Evolutionary conservation across 2,113 vertebrate genomes (phyloP).

Genomic region (Ammodytes marinus): DNA sequence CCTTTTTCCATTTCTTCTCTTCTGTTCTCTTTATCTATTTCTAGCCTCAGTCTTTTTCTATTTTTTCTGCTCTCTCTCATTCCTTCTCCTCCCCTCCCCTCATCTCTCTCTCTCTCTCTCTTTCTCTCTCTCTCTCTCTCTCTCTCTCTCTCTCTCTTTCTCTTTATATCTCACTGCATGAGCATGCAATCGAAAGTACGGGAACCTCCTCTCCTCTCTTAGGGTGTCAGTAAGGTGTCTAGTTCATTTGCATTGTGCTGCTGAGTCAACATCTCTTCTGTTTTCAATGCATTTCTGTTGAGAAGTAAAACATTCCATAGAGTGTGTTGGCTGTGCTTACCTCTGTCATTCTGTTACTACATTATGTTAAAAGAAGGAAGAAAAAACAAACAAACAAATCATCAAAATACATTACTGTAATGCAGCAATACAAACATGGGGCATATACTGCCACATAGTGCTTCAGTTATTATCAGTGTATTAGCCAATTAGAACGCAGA

Average conservation of each 20-base stretch:
- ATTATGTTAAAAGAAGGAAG: not conserved
- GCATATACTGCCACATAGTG: not conserved
- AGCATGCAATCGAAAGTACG: constrained; percentile 44
- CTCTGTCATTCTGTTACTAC: not conserved
- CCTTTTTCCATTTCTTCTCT: constrained; percentile 7
- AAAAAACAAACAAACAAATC: not conserved
- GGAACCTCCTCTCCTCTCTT: constrained; percentile 48
- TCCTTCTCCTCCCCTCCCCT: not conserved
- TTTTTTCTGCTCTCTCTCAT: not conserved
- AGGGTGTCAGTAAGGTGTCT: not conserved
- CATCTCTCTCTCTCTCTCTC: not conserved
- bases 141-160: not conserved
- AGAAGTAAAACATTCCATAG: not conserved
- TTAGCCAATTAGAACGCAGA: constrained; percentile 42
- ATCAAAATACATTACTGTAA: too few relatives aligned
- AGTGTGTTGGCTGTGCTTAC: not conserved
- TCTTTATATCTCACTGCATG: constrained; percentile 23
- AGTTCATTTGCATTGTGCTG: constrained; percentile 2
- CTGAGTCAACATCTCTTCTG: not conserved
- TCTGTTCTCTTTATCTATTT: not conserved
- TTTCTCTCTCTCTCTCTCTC: not conserved
- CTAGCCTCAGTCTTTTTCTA: not conserved
- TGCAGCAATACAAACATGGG: constrained; percentile 3
- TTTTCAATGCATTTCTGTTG: not conserved
- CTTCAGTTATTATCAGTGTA: constrained; percentile 27